Evolutionary conservation across 2,797 vertebrate genomes (phyloP).

Genomic region (Hyperoplus immaculatus): DNA sequence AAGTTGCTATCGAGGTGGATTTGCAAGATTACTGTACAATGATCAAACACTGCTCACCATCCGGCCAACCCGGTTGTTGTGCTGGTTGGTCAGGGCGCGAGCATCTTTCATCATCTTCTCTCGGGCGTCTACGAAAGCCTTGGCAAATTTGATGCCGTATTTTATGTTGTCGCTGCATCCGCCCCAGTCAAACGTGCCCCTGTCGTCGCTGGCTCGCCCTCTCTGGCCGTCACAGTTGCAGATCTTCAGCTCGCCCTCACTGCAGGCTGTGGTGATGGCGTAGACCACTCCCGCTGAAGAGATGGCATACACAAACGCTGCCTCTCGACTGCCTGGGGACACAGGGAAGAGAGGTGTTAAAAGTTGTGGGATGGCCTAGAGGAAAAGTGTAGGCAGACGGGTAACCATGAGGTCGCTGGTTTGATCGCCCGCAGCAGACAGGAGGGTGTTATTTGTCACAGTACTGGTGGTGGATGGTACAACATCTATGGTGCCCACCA

Average conservation of each 20-base stretch:
- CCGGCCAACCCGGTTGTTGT: constrained; percentile 97
- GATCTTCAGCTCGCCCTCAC: constrained; percentile 95
- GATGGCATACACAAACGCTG: constrained; percentile 98
- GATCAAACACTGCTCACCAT: constrained; percentile 88
- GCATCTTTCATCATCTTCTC: constrained; percentile 96
- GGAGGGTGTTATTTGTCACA: no score
- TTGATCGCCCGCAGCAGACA: no score
- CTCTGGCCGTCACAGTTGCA: constrained; percentile 93
- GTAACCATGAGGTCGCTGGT: no score
- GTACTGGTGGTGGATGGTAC: no score
- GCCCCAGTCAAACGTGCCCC: constrained; percentile 95
- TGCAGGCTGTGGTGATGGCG: constrained; percentile 95
- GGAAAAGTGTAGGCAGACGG: no score
- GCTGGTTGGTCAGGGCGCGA: constrained; percentile 96
- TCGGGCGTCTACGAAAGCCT: constrained; percentile 95
- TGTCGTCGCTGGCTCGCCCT: constrained; percentile 88
- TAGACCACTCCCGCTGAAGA: constrained; percentile 98
- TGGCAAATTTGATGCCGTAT: constrained; percentile 95
- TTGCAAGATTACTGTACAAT: not conserved
- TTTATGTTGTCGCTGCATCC: constrained; percentile 98
- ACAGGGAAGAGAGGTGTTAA: not conserved
- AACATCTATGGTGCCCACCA: no score
- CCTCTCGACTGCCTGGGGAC: constrained; percentile 93
- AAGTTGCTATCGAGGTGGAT: not conserved
- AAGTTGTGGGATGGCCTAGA: not conserved